Percentiles rank a stretch among this genome's conserved stretches.
Conservation (phyloP, 2,797 vertebrate species). For the Synaphobranchus kaupii region DNA sequence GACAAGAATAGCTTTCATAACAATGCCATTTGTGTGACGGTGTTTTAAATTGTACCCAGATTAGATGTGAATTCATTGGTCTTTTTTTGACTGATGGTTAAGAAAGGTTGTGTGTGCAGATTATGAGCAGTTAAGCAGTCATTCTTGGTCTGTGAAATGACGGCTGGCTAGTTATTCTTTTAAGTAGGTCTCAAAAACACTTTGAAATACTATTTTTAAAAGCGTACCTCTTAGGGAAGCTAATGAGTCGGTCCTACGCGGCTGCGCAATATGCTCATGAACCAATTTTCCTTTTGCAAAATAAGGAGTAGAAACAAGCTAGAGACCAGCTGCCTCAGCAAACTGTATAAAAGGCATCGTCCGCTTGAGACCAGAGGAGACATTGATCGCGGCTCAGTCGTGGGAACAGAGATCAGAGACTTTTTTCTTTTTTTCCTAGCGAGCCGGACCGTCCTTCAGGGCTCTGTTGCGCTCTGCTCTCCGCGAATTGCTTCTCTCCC, state of each 20-base stretch:
- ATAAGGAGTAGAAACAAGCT: neutral
- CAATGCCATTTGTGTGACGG: neutral
- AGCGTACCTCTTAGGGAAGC: neutral
- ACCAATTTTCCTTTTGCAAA: neutral
- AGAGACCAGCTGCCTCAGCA: slow-evolving; percentile 16
- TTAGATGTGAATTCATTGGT: neutral
- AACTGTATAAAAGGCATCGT: neutral
- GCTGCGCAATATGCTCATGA: neutral
- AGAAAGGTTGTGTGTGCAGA: neutral
- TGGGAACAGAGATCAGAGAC: slow-evolving; percentile 25
- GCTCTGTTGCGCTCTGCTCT: neutral
- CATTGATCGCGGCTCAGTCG: slow-evolving; percentile 29
- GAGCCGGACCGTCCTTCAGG: slow-evolving; percentile 12
- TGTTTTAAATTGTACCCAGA: neutral
- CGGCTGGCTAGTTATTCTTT: neutral
- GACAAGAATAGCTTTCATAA: neutral
- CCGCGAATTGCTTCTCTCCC: neutral
- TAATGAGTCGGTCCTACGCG: neutral
- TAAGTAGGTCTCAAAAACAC: neutral
- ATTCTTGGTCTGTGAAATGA: neutral
- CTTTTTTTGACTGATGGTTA: neutral
- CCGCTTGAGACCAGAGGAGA: slow-evolving; percentile 22
- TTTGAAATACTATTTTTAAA: neutral
- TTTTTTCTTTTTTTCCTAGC: slow-evolving; percentile 31
- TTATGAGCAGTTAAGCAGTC: neutral